Conservation (phyloP, 2,888 invertebrate genomes). For the Hofmannophila pseudospretella region DNA sequence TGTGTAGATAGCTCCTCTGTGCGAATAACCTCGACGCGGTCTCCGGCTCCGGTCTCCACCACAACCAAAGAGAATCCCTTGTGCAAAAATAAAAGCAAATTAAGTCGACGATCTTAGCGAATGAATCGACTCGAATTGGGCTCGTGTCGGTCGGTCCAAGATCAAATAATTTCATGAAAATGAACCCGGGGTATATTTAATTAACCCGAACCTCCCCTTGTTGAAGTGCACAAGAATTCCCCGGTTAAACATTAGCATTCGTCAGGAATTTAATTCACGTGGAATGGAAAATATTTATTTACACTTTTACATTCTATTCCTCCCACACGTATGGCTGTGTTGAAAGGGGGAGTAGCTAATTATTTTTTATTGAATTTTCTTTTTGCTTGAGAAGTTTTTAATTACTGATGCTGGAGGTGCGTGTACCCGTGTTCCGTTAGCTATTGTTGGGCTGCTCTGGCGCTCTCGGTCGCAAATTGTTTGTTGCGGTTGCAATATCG, state of each 20-base stretch:
- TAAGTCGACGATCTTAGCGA: constrained; percentile 45
- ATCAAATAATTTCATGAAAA: constrained; percentile 76
- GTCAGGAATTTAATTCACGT: constrained; percentile 67
- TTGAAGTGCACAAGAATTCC: constrained; percentile 73
- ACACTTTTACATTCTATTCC: constrained; percentile 51
- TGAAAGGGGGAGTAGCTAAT: constrained; percentile 52
- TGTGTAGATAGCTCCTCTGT: constrained; percentile 50
- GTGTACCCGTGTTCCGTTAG: constrained; percentile 44
- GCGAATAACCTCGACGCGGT: constrained; percentile 37
- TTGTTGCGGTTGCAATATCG: constrained; percentile 55
- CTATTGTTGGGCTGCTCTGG: constrained; percentile 15
- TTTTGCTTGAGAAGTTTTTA: constrained; percentile 62
- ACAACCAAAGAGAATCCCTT: constrained; percentile 23
- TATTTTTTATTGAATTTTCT: constrained; percentile 62
- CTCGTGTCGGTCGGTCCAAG: constrained; percentile 52
- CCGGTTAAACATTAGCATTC: constrained; percentile 72
- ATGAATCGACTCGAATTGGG: constrained; percentile 55
- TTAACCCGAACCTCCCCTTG: constrained; percentile 67
- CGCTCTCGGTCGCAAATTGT: constrained; percentile 47
- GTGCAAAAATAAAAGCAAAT: constrained; percentile 44
- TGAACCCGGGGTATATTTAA: constrained; percentile 70
- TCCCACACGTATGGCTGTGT: constrained; percentile 46
- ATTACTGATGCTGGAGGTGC: constrained; percentile 49
- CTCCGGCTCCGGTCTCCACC: constrained; percentile 25
- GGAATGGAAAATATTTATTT: constrained; percentile 60